phyloP scores from a whole-genome alignment of 2,113 vertebrate genomes.

The Hydropotes inermis region DNA sequence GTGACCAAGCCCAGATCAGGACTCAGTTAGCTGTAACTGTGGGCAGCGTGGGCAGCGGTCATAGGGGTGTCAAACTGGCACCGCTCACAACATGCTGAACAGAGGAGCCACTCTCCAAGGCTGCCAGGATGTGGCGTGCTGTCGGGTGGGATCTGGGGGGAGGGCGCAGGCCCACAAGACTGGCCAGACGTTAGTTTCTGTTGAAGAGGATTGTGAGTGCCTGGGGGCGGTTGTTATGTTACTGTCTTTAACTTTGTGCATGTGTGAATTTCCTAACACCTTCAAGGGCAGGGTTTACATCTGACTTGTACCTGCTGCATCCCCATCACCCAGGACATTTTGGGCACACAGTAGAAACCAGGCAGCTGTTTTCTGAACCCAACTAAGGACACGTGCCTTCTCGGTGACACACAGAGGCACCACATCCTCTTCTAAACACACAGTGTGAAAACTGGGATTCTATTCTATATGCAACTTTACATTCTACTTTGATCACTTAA shows the following conservation, averaged over 20 bases:
- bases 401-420: rapidly evolving
- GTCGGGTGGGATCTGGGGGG: neutral
- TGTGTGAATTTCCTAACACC: neutral
- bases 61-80: neutral
- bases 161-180: neutral
- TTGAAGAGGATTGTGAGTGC: rapidly evolving
- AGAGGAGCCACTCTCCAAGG: neutral
- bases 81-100: rapidly evolving
- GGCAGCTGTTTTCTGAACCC: too few species aligned
- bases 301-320: neutral
- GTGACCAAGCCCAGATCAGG: rapidly evolving
- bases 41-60: neutral
- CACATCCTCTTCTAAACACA: rapidly evolving
- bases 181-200: rapidly evolving
- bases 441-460: neutral
- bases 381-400: neutral
- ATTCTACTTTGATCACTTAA: neutral
- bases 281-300: neutral
- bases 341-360: neutral
- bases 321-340: neutral
- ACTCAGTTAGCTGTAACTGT: neutral
- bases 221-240: rapidly evolving
- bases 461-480: neutral
- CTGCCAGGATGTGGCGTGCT: rapidly evolving
- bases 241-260: neutral